Evolutionary conservation across 1,140 invertebrate genomes (phyloP), one percentile per base, ranked within the genome.

Genomic region (Wiebesia pumilae): DNA sequence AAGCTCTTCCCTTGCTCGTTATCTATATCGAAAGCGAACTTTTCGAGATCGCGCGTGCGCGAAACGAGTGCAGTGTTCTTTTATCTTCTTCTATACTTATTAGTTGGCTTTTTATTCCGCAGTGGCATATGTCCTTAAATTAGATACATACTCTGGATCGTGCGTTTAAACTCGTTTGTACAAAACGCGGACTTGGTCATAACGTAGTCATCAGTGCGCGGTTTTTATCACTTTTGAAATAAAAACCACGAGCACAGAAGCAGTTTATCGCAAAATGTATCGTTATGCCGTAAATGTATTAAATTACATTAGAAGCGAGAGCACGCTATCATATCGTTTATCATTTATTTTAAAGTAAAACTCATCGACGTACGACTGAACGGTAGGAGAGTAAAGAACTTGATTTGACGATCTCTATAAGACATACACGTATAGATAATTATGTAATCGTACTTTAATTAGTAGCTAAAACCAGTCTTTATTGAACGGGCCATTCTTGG

Each of bases 391-490:
- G 30, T 80, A 83, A 87, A 87, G 80, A 86, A 86, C 71, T 86
- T 86, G 85, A 86, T 83, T 80, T 81, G n/a, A 81, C 38, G 30
- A 81, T 77, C 69, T 86, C 78, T 85, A 75, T 80, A 81, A 81
- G 67, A 81, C 84, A 40, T 83, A 83, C 80, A 75, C 51, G 84
- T 87, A 87, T 88, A 90, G 89, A 83, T 91, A 90, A 90, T 89
- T 89, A 91, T 90, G 90, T 89, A 92, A 90, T 89, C 89, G 87
- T 92, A 88, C 89, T 91, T 91, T 91, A 93, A 91, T 91, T 93
- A 93, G 86, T 84, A 47, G 86, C 86, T 90, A 91, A 91, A 91
- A 93, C 90, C 93, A 93, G 93, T 93, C 93, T 93, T 93, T 87
- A 88, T 89, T 92, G 89, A 89, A 90, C 87, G 91, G 91, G 90